Evolutionary conservation across 2,888 invertebrate genomes (phyloP), one percentile per base, ranked within the genome.

Genomic region (Chalcis sispes): DNA sequence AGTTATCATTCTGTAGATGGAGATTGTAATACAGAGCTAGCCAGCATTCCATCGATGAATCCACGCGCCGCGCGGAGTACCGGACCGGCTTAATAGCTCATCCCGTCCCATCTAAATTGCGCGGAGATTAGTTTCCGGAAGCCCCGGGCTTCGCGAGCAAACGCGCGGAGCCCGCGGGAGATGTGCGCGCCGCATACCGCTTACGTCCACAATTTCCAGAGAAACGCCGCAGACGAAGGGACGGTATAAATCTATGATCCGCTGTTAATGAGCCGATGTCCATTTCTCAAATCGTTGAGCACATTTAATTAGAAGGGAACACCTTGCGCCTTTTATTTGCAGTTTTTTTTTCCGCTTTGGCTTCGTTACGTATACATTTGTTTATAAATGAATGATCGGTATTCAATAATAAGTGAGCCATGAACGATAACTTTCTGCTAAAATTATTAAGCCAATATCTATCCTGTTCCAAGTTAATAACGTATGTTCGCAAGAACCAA

Each of bases 91-190:
- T 76, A 76, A 76, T 72, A 76, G 61, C 65, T 18, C 59, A 32
- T 29, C 20, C 61, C 65, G 52, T 29, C 20, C 61, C 67, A 56
- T 62, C 64, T 58, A 76, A 76, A 76, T 72, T 72, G 72, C 72
- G 72, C 46, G 67, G 79, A 77, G 76, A 76, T 76, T 76, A 72
- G 76, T 76, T 72, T 52, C 62, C 67, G 62, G 40, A 20, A 48
- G 59, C 54, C 61, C 18, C 18, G 18, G 46, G 42, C 48, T 20
- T 40, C 18, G 32, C 56, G 72, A 72, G 65, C 48, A 65, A 72
- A 65, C 65, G 46, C 59, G 46, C 29, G 70, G 3, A 50, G n/a
- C n/a, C n/a, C n/a, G n/a, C n/a, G n/a, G n/a, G n/a, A n/a, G n/a
- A n/a, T n/a, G n/a, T n/a, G n/a, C n/a, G n/a, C n/a, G n/a, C n/a